Evolutionary conservation across 2,888 invertebrate species (phyloP).

Genomic region (Eretmocerus hayati): DNA sequence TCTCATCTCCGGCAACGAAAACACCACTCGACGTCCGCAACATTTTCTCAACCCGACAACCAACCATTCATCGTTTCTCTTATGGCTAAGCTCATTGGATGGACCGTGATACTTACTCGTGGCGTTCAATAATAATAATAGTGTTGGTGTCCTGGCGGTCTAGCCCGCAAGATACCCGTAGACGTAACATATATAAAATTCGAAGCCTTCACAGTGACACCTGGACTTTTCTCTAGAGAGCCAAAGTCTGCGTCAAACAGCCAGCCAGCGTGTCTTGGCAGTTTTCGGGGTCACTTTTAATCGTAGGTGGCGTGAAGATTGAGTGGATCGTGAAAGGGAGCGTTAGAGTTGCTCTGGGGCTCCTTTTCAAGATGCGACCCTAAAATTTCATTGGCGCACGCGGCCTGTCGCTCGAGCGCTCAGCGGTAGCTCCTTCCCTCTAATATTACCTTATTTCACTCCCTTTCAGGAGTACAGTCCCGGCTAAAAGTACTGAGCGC

Average conservation of each 20-base stretch:
- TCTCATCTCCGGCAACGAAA: too few species aligned
- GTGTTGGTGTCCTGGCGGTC: not conserved
- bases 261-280: too few species aligned
- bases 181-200: constrained; percentile 6
- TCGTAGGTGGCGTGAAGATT: constrained; percentile 38
- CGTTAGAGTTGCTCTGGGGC: too few species aligned
- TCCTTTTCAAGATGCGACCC: constrained; percentile 13
- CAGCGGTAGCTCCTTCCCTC: constrained; percentile 19
- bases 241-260: too few species aligned
- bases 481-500: not conserved
- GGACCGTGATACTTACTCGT: constrained; percentile 1
- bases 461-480: constrained; percentile 6
- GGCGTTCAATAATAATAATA: constrained; percentile 5
- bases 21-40: constrained; percentile 12
- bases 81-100: constrained; percentile 2
- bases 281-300: constrained; percentile 32
- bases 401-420: constrained; percentile 20
- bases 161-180: constrained; percentile 5
- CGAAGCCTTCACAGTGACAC: constrained; percentile 24
- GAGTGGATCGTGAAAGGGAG: constrained; percentile 2
- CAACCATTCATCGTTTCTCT: constrained; percentile 8
- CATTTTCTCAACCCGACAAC: constrained; percentile 13
- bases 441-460: constrained; percentile 3
- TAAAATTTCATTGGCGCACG: constrained; percentile 16
- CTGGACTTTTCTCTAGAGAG: constrained; percentile 25